phyloP scores from a whole-genome alignment of 2,797 vertebrate species.

The Lepidocolaptes lacrymiger region DNA sequence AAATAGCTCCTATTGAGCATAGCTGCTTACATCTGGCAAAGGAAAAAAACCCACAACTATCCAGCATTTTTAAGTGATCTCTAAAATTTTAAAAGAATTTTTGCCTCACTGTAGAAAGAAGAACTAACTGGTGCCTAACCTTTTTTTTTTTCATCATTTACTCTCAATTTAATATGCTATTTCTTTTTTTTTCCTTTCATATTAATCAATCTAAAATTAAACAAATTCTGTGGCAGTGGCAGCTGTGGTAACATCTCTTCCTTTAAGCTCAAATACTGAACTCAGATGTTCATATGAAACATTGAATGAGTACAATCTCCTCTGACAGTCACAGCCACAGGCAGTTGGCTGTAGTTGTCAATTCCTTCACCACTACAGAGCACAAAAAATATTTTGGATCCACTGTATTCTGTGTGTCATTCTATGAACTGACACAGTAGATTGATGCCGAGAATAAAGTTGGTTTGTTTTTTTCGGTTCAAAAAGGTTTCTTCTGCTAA shows the following conservation, averaged over 20 bases:
- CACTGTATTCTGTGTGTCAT: background rate
- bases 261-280: constrained; percentile 26
- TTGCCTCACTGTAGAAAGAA: background rate
- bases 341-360: background rate
- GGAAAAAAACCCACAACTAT: background rate
- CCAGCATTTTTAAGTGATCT: background rate
- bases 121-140: background rate
- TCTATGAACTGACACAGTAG: background rate
- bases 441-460: background rate
- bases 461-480: background rate
- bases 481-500: background rate
- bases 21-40: background rate
- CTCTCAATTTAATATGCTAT: background rate
- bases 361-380: background rate
- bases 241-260: background rate
- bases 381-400: background rate
- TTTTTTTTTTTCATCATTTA: background rate
- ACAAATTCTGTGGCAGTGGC: background rate
- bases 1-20: background rate
- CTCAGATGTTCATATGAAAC: constrained; percentile 7
- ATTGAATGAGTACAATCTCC: background rate
- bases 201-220: background rate
- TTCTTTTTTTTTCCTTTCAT: background rate
- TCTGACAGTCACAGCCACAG: constrained; percentile 37
- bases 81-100: background rate